Percentiles rank a stretch among this genome's conserved stretches.
phyloP scores from a whole-genome alignment of 2,888 invertebrate genomes.

The Nowickia ferox region DNA sequence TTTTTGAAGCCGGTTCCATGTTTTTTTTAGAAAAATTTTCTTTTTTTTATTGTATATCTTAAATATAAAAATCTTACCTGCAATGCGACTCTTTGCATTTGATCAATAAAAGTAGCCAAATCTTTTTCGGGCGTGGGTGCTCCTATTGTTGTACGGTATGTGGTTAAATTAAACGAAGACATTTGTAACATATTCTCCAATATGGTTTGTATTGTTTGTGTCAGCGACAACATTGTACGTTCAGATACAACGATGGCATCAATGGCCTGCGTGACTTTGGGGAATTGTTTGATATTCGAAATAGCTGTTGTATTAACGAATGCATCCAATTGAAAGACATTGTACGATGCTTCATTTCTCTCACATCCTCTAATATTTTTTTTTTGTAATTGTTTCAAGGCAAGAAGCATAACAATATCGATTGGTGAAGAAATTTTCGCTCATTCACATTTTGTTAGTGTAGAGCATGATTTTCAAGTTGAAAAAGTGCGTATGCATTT shows the following conservation, averaged over 20 bases:
- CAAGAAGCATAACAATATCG: not conserved
- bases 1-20: no score
- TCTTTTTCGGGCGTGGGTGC: slow-evolving; percentile 83
- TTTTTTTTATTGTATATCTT: no score
- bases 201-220: slow-evolving; percentile 82
- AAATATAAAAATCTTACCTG: slow-evolving; percentile 78
- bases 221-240: slow-evolving; percentile 80
- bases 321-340: slow-evolving; percentile 88
- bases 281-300: slow-evolving; percentile 82
- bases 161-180: slow-evolving; percentile 82
- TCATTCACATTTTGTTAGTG: slow-evolving; percentile 7
- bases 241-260: slow-evolving; percentile 81
- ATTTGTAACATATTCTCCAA: slow-evolving; percentile 82
- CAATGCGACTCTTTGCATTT: slow-evolving; percentile 83
- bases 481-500: slow-evolving; percentile 18
- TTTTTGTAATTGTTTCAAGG: not conserved
- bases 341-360: slow-evolving; percentile 88
- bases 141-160: slow-evolving; percentile 81
- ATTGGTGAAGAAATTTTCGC: not conserved
- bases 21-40: no score
- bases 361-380: slow-evolving; percentile 86
- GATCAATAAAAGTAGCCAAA: slow-evolving; percentile 83
- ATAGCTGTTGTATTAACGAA: slow-evolving; percentile 88
- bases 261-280: slow-evolving; percentile 82
- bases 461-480: slow-evolving; percentile 19